phyloP scores from a whole-genome alignment of 1,140 invertebrate species.

The Drosophila pallidifrons region DNA sequence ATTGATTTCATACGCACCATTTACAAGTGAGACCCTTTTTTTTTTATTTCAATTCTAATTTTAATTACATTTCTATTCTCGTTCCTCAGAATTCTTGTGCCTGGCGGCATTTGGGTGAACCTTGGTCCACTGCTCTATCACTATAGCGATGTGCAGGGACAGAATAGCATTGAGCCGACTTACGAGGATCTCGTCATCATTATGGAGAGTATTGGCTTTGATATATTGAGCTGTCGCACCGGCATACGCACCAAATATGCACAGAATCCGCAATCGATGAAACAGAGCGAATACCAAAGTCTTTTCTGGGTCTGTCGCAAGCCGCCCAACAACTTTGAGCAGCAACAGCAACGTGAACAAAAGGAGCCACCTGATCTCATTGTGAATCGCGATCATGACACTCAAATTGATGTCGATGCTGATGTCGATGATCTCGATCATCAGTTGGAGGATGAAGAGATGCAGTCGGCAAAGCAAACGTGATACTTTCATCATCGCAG shows the following conservation, averaged over 20 bases:
- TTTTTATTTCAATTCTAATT: background rate
- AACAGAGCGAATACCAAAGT: constrained; percentile 83
- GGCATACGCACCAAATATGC: constrained; percentile 94
- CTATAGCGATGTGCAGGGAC: constrained; percentile 94
- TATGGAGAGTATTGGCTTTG: constrained; percentile 94
- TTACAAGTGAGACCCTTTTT: constrained; percentile 86
- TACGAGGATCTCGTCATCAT: constrained; percentile 94
- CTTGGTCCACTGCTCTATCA: constrained; percentile 98
- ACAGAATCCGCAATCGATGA: constrained; percentile 97
- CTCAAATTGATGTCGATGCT: background rate
- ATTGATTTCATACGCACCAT: constrained; percentile 98
- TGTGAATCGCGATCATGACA: constrained; percentile 37
- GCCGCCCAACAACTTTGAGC: constrained; percentile 33
- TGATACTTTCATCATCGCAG: constrained; percentile 7
- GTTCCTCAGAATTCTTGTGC: constrained; percentile 90
- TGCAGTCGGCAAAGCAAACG: constrained; percentile 20
- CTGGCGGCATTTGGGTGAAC: constrained; percentile 95
- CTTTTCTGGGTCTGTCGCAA: constrained; percentile 83
- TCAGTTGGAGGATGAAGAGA: too few relatives aligned
- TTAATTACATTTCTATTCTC: background rate
- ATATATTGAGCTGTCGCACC: constrained; percentile 90
- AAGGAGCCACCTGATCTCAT: constrained; percentile 66
- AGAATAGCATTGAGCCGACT: constrained; percentile 97
- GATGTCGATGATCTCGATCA: background rate
- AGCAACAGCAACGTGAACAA: constrained; percentile 29